Percentiles rank a stretch among this genome's conserved stretches.
These are phyloP conservation scores for Eumerus sabulonum DNA, from an alignment of 2,888 invertebrate genomes.

Conservation along the genomic window DNA sequence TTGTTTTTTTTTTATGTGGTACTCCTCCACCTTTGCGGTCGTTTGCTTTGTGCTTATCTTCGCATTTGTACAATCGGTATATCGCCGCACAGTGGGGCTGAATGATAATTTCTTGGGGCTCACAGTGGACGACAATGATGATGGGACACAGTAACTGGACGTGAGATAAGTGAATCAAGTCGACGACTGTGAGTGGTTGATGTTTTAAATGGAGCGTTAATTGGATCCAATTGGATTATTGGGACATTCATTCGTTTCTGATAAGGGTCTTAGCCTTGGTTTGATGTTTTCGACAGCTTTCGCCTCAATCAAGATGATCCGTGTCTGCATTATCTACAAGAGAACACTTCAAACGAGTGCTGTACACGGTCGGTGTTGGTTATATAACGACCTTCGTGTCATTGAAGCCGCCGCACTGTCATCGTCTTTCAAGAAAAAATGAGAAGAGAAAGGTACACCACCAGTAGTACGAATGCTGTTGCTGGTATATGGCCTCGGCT, in stretches of 20 bases:
- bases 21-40: conserved; percentile 57
- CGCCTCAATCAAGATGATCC: too few relatives aligned
- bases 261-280: conserved; percentile 2
- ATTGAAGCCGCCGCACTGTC: too few relatives aligned
- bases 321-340: too few relatives aligned
- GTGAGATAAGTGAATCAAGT: background rate
- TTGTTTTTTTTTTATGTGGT: conserved; percentile 27
- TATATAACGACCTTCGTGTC: background rate
- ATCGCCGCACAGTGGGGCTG: conserved; percentile 52
- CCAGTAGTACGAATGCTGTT: too few relatives aligned
- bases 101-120: background rate
- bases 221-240: conserved; percentile 8
- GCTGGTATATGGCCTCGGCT: too few relatives aligned
- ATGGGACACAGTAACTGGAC: background rate
- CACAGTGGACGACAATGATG: too few relatives aligned
- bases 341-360: too few relatives aligned
- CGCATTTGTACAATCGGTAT: conserved; percentile 47
- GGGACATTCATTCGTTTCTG: background rate
- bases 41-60: conserved; percentile 57
- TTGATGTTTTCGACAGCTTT: too few relatives aligned
- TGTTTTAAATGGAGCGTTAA: background rate
- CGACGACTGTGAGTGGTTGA: background rate
- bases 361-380: too few relatives aligned
- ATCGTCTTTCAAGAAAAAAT: too few relatives aligned
- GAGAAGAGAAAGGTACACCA: too few relatives aligned